Evolutionary conservation across 1,140 invertebrate species (phyloP).

Genomic region (Caenorhabditis latens): DNA sequence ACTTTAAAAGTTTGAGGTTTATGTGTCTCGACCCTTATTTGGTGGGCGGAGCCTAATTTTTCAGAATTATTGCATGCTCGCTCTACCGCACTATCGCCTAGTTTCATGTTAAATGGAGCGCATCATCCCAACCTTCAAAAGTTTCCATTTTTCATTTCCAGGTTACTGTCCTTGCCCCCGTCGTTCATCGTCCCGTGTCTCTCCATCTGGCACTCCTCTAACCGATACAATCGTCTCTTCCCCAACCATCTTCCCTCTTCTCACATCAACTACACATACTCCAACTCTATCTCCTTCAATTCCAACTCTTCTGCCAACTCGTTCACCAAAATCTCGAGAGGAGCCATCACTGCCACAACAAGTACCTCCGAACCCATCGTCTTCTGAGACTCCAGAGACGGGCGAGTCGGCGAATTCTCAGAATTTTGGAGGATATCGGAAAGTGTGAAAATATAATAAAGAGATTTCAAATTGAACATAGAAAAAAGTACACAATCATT

Average conservation of each 20-base stretch:
- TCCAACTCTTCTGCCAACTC: not conserved
- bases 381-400: slow-evolving; percentile 16
- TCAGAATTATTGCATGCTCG: too few relatives aligned
- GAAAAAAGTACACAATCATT: not conserved
- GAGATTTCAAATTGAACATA: not conserved
- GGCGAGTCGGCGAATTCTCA: slow-evolving; percentile 2
- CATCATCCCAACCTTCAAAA: too few relatives aligned
- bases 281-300: slow-evolving; percentile 6
- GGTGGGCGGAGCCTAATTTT: too few relatives aligned
- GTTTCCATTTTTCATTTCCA: not conserved
- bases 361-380: not conserved
- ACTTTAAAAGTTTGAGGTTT: too few relatives aligned
- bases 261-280: not conserved
- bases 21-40: too few relatives aligned
- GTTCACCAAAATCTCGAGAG: slow-evolving; percentile 26
- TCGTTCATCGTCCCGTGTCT: not conserved
- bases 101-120: too few relatives aligned
- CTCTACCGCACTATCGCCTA: too few relatives aligned
- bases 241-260: not conserved
- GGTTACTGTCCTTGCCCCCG: slow-evolving; percentile 35
- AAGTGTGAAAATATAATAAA: slow-evolving; percentile 1
- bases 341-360: not conserved
- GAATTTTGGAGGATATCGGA: slow-evolving; percentile 31
- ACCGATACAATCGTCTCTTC: slow-evolving; percentile 4
- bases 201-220: not conserved